These are phyloP conservation scores for Standfussiana lucernea DNA, from an alignment of 2,888 invertebrate species.

Conservation along the genomic window DNA sequence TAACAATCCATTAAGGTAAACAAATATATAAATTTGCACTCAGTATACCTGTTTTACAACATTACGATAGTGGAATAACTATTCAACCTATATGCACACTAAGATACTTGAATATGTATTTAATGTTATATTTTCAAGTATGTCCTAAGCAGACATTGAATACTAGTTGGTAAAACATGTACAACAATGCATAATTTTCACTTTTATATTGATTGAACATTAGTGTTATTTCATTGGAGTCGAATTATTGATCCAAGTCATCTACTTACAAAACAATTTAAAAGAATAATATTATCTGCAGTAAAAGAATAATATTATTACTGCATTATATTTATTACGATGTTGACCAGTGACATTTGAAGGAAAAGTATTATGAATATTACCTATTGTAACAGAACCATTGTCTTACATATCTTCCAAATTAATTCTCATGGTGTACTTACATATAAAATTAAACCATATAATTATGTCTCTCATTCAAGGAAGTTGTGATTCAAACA, in stretches of 20 bases:
- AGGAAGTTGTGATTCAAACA: not conserved
- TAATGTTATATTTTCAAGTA: constrained; percentile 5
- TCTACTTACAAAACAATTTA: not conserved
- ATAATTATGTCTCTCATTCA: not conserved
- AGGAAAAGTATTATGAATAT: constrained; percentile 6
- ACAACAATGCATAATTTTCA: not conserved
- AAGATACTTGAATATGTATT: not conserved
- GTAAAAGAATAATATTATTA: not conserved
- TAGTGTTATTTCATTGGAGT: not conserved
- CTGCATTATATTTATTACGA: not conserved
- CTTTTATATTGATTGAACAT: not conserved
- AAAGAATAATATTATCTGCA: not conserved
- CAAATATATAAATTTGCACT: not conserved
- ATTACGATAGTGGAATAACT: not conserved
- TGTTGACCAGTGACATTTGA: not conserved
- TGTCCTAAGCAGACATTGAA: not conserved
- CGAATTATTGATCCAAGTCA: not conserved
- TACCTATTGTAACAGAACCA: not conserved
- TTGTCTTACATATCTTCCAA: not conserved
- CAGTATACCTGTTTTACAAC: not conserved
- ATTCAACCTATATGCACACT: not conserved
- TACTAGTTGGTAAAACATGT: not conserved
- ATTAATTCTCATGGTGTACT: not conserved
- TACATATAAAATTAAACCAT: not conserved
- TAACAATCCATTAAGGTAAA: not conserved